These are phyloP conservation scores for Ophonus ardosiacus DNA, from an alignment of 2,888 invertebrate genomes.

Conservation along the genomic window DNA sequence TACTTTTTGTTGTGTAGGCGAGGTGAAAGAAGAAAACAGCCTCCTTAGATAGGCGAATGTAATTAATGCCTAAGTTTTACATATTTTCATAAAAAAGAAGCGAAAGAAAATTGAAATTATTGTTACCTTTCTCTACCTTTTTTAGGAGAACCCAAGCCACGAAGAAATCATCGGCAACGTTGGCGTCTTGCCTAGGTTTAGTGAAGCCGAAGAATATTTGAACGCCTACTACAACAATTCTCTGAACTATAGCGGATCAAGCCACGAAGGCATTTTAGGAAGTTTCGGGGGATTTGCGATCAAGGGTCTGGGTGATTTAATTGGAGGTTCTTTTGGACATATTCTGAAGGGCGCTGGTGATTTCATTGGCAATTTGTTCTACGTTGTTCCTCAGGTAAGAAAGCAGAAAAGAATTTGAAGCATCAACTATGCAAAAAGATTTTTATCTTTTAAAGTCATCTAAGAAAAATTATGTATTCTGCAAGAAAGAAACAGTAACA, in stretches of 20 bases:
- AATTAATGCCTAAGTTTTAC: too few relatives aligned
- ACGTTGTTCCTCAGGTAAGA: neutral
- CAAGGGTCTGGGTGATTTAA: neutral
- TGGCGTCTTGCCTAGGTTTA: neutral
- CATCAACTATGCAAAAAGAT: neutral
- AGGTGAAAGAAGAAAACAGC: too few relatives aligned
- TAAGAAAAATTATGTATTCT: too few relatives aligned
- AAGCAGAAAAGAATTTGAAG: neutral
- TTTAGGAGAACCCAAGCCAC: neutral
- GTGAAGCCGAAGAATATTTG: neutral
- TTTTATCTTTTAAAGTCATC: too few relatives aligned
- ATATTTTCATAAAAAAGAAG: neutral
- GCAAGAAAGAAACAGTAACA: too few relatives aligned
- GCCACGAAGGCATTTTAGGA: constrained; percentile 17
- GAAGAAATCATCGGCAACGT: neutral
- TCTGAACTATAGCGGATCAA: neutral
- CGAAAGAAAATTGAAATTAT: too few relatives aligned
- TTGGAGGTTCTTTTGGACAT: neutral
- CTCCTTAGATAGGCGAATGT: too few relatives aligned
- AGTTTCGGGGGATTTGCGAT: neutral
- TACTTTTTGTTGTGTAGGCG: too few relatives aligned
- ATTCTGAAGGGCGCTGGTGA: neutral
- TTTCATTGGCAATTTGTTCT: neutral
- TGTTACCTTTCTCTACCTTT: neutral
- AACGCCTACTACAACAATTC: neutral